A percentile compares a stretch with the other conserved stretches of the same genome.
phyloP scores from a whole-genome alignment of 1,140 invertebrate genomes.

The Pseudomyrmex pallidus region DNA sequence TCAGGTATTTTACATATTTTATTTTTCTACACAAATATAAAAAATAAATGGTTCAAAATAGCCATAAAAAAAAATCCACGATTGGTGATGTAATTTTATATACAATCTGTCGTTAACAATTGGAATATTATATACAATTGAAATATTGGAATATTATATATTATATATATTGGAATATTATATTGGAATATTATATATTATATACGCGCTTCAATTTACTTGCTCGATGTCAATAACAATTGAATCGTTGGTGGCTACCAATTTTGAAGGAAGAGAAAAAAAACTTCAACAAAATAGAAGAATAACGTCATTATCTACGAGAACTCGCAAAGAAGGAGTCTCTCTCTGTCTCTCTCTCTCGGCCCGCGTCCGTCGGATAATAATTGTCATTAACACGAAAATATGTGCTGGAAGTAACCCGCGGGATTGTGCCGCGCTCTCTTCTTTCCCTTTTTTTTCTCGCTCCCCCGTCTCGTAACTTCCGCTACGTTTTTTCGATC shows the following conservation, averaged over 20 bases:
- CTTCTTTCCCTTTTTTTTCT: slow-evolving; percentile 30
- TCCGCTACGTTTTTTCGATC: too few species aligned
- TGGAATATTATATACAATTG: too few species aligned
- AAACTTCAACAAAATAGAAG: slow-evolving; percentile 20
- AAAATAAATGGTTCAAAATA: too few species aligned
- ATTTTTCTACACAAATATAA: too few species aligned
- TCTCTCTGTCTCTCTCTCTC: slow-evolving; percentile 10
- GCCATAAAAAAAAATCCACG: too few species aligned
- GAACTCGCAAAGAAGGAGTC: slow-evolving; percentile 11
- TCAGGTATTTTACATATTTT: too few species aligned
- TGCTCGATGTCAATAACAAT: not conserved
- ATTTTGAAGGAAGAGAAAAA: slow-evolving; percentile 2
- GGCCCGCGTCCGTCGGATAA: slow-evolving; percentile 70
- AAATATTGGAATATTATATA: too few species aligned
- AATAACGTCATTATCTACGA: slow-evolving; percentile 73
- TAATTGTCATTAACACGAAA: slow-evolving; percentile 78
- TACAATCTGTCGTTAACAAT: too few species aligned
- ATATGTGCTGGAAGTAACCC: slow-evolving; percentile 78
- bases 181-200: too few species aligned
- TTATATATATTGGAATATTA: too few species aligned
- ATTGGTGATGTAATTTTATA: too few species aligned
- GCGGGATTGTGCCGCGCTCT: slow-evolving; percentile 60
- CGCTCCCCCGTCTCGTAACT: not conserved
- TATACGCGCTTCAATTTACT: not conserved
- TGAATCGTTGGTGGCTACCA: not conserved